A percentile compares a stretch with the other conserved stretches of the same genome.
Evolutionary conservation across 2,888 invertebrate species (phyloP).

Genomic region (Dryocosmus kuriphilus): DNA sequence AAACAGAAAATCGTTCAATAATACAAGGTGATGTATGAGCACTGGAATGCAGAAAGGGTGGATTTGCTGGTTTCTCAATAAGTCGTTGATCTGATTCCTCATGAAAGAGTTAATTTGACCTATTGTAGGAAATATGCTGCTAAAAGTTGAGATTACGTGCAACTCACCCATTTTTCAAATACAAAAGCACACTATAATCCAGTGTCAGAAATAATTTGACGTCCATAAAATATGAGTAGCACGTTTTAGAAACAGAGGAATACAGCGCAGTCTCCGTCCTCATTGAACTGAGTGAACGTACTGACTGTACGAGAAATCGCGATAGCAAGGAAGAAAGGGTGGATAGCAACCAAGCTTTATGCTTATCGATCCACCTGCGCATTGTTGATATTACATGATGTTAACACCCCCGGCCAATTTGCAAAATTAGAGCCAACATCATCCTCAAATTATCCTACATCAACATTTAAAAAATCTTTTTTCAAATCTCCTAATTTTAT

Average conservation of each 20-base stretch:
- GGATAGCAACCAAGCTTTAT: constrained; percentile 10
- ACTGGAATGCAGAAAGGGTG: not conserved
- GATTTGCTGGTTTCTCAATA: not conserved
- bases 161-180: constrained; percentile 28
- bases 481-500: too few species aligned
- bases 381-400: constrained; percentile 35
- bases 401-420: constrained; percentile 8
- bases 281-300: constrained; percentile 59
- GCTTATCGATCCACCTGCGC: constrained; percentile 26
- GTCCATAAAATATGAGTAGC: not conserved
- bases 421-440: not conserved
- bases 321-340: constrained; percentile 41
- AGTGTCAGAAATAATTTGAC: constrained; percentile 7
- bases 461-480: not conserved
- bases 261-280: constrained; percentile 68
- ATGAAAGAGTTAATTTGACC: not conserved
- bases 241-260: constrained; percentile 34
- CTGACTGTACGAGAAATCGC: constrained; percentile 16
- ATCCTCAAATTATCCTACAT: not conserved
- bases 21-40: not conserved
- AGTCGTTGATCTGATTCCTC: not conserved
- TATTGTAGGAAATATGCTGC: not conserved
- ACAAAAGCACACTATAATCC: constrained; percentile 8
- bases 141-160: not conserved
- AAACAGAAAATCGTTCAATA: not conserved